Percentiles rank a stretch among this genome's conserved stretches.
Evolutionary conservation across 2,888 invertebrate species (phyloP).

Genomic region (Sinelater perroti): DNA sequence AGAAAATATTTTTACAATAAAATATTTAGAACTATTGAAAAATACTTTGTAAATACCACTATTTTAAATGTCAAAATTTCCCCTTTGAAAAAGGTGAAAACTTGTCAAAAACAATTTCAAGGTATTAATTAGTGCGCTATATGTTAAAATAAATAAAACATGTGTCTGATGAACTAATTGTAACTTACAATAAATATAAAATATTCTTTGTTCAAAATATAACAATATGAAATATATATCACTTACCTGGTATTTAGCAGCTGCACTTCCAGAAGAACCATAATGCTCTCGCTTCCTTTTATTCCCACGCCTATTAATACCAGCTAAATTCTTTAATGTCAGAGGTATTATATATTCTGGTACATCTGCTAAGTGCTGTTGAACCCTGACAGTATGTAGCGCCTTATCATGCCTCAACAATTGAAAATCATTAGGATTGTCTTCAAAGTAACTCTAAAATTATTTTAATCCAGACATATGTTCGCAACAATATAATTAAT

Average conservation of each 20-base stretch:
- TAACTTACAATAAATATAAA: no score
- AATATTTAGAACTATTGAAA: no score
- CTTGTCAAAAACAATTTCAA: no score
- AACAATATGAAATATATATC: background rate
- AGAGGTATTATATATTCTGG: slow-evolving; percentile 92
- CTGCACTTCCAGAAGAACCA: slow-evolving; percentile 46
- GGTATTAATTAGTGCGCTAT: no score
- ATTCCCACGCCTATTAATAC: slow-evolving; percentile 53
- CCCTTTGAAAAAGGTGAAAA: no score
- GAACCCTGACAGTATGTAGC: slow-evolving; percentile 82
- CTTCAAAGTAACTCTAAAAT: slow-evolving; percentile 84
- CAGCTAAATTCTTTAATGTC: slow-evolving; percentile 73
- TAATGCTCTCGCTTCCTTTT: slow-evolving; percentile 49
- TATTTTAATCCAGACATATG: no score
- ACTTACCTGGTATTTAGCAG: slow-evolving; percentile 47
- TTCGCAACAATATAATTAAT: no score
- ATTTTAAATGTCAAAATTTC: no score
- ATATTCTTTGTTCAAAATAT: no score
- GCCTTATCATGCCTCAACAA: slow-evolving; percentile 87
- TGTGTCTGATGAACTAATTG: no score
- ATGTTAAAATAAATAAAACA: slow-evolving; percentile 3
- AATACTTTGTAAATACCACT: no score
- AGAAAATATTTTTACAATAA: no score
- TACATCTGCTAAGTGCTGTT: slow-evolving; percentile 87
- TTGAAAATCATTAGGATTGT: slow-evolving; percentile 88